Evolutionary conservation across 2,113 vertebrate species (phyloP).

Genomic region (Cephalopterus ornatus): DNA sequence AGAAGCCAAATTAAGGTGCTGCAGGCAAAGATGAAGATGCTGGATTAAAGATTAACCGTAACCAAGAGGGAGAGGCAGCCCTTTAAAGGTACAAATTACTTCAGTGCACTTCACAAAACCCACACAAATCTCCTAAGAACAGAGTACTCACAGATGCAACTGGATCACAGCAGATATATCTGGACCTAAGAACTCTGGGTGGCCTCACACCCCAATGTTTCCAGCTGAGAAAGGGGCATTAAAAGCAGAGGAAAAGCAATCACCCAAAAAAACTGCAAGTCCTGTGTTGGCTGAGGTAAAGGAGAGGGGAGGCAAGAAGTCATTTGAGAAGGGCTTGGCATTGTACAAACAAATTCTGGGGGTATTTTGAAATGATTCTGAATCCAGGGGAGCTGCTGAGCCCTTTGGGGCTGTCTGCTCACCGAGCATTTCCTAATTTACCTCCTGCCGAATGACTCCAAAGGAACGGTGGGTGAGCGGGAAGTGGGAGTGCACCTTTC

Average conservation of each 20-base stretch:
- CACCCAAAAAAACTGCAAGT: background rate
- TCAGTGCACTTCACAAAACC: background rate
- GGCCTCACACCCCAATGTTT: background rate
- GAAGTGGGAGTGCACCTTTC: background rate
- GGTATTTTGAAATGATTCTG: background rate
- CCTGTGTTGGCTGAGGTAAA: background rate
- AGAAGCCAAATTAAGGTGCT: conserved; percentile 61
- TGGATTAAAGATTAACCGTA: conserved; percentile 62
- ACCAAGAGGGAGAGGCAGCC: background rate
- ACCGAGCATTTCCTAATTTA: background rate
- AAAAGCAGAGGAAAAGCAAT: background rate
- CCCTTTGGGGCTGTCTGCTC: background rate
- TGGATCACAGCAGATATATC: background rate
- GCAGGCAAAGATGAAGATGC: conserved; percentile 51
- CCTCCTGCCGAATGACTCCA: background rate
- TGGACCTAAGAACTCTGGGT: background rate
- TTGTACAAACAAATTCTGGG: background rate
- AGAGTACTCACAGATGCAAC: background rate
- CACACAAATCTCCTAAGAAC: background rate
- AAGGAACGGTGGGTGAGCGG: background rate
- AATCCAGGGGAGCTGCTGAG: background rate
- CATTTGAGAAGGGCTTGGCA: background rate
- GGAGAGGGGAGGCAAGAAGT: background rate
- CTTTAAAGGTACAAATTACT: conserved; percentile 29
- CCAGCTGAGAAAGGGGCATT: background rate